phyloP scores from a whole-genome alignment of 35 echinoderm and acorn worm species.

The Patiria miniata region DNA sequence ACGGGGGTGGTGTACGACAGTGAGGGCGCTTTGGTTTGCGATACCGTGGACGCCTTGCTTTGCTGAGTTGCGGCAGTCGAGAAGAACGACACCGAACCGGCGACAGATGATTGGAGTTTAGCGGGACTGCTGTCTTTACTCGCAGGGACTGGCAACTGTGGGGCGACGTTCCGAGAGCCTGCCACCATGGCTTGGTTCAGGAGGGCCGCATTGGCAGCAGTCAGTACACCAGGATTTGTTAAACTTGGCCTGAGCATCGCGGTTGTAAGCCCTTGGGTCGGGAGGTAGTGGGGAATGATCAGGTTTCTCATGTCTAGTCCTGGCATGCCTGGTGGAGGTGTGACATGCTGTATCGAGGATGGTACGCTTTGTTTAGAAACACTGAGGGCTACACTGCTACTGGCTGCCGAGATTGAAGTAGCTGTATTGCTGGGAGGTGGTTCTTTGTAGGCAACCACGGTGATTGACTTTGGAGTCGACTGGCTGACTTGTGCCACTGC shows the following conservation, averaged over 20 bases:
- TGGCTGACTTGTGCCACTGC: neutral
- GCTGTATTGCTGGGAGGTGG: neutral
- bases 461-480: neutral
- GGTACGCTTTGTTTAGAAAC: neutral
- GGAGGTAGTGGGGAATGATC: neutral
- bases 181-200: slow-evolving; percentile 6
- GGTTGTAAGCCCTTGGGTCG: neutral
- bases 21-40: neutral
- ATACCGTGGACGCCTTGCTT: neutral
- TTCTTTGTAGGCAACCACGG: neutral
- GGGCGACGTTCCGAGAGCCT: neutral
- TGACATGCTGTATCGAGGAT: neutral
- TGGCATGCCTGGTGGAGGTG: neutral
- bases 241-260: neutral
- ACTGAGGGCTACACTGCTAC: neutral
- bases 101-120: neutral
- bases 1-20: neutral
- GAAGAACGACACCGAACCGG: neutral
- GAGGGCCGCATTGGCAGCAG: neutral
- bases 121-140: neutral
- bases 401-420: neutral
- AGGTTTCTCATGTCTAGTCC: neutral
- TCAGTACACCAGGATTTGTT: neutral
- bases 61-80: neutral
- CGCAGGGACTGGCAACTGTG: neutral